Conservation (phyloP, 2,113 vertebrate genomes). For the Lophius piscatorius region DNA sequence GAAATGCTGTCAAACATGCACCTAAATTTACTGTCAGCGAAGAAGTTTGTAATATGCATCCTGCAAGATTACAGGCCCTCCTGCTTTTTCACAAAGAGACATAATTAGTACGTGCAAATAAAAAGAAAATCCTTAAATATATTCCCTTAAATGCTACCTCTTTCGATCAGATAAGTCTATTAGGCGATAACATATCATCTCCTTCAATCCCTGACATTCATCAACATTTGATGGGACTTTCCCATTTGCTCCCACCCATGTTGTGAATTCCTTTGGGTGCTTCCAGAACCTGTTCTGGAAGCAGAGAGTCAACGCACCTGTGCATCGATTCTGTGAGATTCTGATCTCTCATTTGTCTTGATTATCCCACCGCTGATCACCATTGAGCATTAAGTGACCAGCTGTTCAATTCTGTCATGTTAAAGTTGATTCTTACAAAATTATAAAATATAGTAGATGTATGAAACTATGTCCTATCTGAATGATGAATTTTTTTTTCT, state of each 20-base stretch:
- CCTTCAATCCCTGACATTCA: slow-evolving; percentile 24
- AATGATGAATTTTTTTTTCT: not conserved
- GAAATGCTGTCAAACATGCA: slow-evolving; percentile 7
- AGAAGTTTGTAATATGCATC: not conserved
- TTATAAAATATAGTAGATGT: too few species aligned
- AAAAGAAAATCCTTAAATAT: slow-evolving; percentile 9
- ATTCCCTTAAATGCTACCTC: slow-evolving; percentile 18
- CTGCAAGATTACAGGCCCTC: slow-evolving; percentile 4
- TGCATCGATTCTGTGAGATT: too few species aligned
- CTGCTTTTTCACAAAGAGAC: not conserved
- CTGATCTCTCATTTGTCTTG: slow-evolving; percentile 43
- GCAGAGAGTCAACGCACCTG: slow-evolving; percentile 37
- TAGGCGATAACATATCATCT: slow-evolving; percentile 36
- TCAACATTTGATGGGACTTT: slow-evolving; percentile 41
- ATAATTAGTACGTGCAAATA: not conserved
- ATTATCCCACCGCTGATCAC: slow-evolving; percentile 34
- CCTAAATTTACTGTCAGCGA: slow-evolving; percentile 3
- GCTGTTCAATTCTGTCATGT: not conserved
- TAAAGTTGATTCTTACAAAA: not conserved
- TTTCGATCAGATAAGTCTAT: slow-evolving; percentile 33
- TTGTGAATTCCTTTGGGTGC: slow-evolving; percentile 4
- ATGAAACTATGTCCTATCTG: not conserved
- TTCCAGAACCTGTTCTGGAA: slow-evolving; percentile 10
- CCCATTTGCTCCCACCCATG: slow-evolving; percentile 29
- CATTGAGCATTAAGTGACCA: not conserved